Evolutionary conservation across 2,888 invertebrate genomes (phyloP).

Genomic region (Cantharis nigra): DNA sequence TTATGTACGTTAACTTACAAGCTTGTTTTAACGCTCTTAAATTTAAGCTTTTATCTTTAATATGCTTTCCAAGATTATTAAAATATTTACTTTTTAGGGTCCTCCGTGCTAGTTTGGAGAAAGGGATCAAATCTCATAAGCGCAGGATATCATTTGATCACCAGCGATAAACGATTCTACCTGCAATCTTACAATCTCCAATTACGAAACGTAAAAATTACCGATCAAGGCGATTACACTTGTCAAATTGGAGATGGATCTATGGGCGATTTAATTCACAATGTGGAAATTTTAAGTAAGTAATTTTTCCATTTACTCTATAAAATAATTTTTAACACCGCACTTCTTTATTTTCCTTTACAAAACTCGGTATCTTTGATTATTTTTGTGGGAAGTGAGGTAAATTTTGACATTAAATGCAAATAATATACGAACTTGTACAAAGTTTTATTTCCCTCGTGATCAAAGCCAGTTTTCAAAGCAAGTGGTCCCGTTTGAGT

Average conservation of each 20-base stretch:
- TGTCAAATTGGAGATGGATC: slow-evolving; percentile 62
- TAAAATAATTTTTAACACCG: background rate
- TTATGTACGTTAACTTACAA: background rate
- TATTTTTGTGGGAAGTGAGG: slow-evolving; percentile 28
- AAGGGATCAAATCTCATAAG: slow-evolving; percentile 59
- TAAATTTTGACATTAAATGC: slow-evolving; percentile 31
- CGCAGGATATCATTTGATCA: slow-evolving; percentile 60
- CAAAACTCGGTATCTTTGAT: slow-evolving; percentile 17
- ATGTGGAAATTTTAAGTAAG: slow-evolving; percentile 62
- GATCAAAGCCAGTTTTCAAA: slow-evolving; percentile 30
- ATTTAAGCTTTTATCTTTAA: background rate
- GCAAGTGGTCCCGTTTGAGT: slow-evolving; percentile 30
- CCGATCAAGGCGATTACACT: slow-evolving; percentile 62
- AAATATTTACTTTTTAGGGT: slow-evolving; percentile 49
- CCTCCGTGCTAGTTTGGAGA: slow-evolving; percentile 61
- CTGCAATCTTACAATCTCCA: slow-evolving; percentile 60
- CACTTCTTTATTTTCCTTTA: background rate
- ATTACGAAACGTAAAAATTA: slow-evolving; percentile 58
- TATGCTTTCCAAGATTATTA: background rate
- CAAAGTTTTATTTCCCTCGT: slow-evolving; percentile 31
- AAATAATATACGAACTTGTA: slow-evolving; percentile 30
- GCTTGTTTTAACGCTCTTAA: background rate
- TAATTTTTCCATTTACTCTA: slow-evolving; percentile 15
- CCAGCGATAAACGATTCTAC: slow-evolving; percentile 58
- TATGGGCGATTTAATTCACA: slow-evolving; percentile 61